These are phyloP conservation scores for Monarcha castaneiventris DNA, from an alignment of 2,113 vertebrate species.

Conservation along the genomic window DNA sequence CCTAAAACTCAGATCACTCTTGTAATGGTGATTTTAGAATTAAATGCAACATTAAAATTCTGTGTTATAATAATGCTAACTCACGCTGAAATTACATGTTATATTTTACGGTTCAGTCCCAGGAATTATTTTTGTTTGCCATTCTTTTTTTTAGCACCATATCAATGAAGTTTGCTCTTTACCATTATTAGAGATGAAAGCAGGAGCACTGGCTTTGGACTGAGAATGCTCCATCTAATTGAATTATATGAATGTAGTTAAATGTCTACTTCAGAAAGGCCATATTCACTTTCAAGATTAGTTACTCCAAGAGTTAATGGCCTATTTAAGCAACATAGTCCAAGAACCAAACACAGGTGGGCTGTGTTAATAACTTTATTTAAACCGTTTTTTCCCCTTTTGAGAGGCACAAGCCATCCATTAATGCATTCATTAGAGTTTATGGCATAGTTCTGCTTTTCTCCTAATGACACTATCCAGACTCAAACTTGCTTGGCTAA, in stretches of 20 bases:
- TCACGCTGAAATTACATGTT: background rate
- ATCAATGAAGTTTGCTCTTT: constrained; percentile 60
- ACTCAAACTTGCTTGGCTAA: constrained; percentile 72
- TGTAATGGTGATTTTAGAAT: background rate
- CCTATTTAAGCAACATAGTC: constrained; percentile 78
- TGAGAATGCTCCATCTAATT: constrained; percentile 76
- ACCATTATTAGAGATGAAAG: constrained; percentile 79
- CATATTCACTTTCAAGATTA: constrained; percentile 77
- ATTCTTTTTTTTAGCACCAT: constrained; percentile 49
- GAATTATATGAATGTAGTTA: constrained; percentile 81
- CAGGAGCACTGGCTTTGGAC: constrained; percentile 58
- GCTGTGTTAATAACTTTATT: constrained; percentile 88
- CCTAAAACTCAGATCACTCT: background rate
- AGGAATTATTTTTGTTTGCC: constrained; percentile 1
- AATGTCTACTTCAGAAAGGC: constrained; percentile 78
- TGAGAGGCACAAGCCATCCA: constrained; percentile 80
- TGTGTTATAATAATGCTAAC: background rate
- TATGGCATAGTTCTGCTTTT: constrained; percentile 79
- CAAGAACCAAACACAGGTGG: constrained; percentile 79
- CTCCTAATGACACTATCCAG: constrained; percentile 82
- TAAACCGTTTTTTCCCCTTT: constrained; percentile 78
- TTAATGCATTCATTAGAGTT: constrained; percentile 86
- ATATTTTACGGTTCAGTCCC: background rate
- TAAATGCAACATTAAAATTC: background rate
- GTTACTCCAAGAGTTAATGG: constrained; percentile 78